These are phyloP conservation scores for Chesias legatella DNA, from an alignment of 2,888 invertebrate species.

Conservation along the genomic window DNA sequence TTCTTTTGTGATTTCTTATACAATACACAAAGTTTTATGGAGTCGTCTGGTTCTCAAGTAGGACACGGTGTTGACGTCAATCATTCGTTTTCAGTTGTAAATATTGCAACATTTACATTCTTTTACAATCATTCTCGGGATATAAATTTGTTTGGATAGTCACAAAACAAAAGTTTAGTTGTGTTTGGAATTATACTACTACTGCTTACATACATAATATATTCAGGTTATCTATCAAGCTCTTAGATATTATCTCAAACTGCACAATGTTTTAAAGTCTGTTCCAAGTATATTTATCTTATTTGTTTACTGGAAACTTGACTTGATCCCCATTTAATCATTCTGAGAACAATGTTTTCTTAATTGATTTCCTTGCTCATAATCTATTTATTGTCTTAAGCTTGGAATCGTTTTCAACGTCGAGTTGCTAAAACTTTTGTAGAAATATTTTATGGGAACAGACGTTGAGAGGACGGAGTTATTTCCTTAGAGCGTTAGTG, in stretches of 20 bases:
- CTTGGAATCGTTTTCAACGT: conserved; percentile 14
- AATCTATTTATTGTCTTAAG: conserved; percentile 28
- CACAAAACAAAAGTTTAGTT: too few relatives aligned
- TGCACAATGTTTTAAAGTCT: too few relatives aligned
- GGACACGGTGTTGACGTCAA: conserved; percentile 7
- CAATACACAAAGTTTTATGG: conserved; percentile 4
- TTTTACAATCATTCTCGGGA: too few relatives aligned
- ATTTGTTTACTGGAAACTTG: neutral
- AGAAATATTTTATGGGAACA: conserved; percentile 9
- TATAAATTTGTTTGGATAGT: neutral
- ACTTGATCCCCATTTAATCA: conserved; percentile 3
- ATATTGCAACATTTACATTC: conserved; percentile 1
- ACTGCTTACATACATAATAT: too few relatives aligned
- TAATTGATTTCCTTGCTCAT: conserved; percentile 24
- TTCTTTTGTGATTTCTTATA: too few relatives aligned
- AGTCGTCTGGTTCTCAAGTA: conserved; percentile 1
- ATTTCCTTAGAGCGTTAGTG: too few relatives aligned
- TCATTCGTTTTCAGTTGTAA: neutral
- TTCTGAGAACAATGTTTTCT: neutral
- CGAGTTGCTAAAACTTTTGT: conserved; percentile 18
- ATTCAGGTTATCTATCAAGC: too few relatives aligned
- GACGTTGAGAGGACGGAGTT: too few relatives aligned
- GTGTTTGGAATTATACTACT: too few relatives aligned
- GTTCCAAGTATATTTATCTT: too few relatives aligned
- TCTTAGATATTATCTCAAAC: too few relatives aligned